Base-by-base conservation (phyloP, 1,140 invertebrate species). In the Scylla paramamosain region DNA sequence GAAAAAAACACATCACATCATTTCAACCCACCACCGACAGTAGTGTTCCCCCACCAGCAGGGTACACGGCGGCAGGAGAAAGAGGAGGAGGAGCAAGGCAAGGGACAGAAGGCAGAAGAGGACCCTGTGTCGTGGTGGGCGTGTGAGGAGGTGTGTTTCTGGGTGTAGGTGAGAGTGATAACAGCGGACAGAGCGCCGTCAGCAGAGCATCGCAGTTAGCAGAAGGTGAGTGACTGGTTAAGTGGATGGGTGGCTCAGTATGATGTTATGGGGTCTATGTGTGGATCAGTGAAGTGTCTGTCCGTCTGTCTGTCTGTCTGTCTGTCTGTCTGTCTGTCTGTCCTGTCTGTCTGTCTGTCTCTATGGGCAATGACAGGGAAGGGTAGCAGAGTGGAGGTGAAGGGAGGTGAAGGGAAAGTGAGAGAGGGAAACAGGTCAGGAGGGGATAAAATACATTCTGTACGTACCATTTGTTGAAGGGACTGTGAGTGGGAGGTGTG, bases 81-180 rank as follows among this genome's bases (percentile, higher is more conserved):
- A 20, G n/a, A 7, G 20, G 20, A 77, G 67, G 20, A 25, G 25
- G 67, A n/a, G 25, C 7, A 7, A 1, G 67, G n/a, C 67, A 20
- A 0, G 67, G 52, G 10, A 12, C 52, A 12, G 10, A 12, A 59
- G 31, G 20, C 4, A 20, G 6, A 88, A 39, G n/a, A 12, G 20
- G 67, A 77, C 67, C 67, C 67, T 7, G 0, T 77, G 25, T 25
- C 67, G 67, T 77, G 67, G 67, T 77, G 67, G 67, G 10, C 67
- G 67, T 77, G 67, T 6, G 90, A 91, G 29, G 90, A 77, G 48
- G 90, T 91, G 90, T 91, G 29, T 77, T 39, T 10, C 52, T 77
- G 59, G 90, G 52, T 3, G 3, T 91, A 3, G 90, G 90, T 25
- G 90, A 91, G 29, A 91, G 90, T 77, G 90, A 91, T 52, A 20